phyloP scores from a whole-genome alignment of 2,888 invertebrate genomes.

The Mylabris sibirica region DNA sequence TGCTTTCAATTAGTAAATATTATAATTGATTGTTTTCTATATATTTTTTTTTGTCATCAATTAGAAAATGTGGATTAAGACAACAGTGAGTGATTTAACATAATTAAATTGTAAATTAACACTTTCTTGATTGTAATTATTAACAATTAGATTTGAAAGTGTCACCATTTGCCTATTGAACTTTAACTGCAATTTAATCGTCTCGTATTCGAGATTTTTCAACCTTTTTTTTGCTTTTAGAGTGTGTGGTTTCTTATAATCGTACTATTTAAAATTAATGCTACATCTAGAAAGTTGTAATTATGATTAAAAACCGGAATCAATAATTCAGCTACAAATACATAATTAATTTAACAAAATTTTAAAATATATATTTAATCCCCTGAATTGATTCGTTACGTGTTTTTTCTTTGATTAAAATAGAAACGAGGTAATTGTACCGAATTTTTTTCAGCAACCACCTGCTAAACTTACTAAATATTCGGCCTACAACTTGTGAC shows the following conservation, averaged over 20 bases:
- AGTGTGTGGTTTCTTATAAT: no score
- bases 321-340: no score
- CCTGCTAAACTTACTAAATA: not conserved
- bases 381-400: no score
- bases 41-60: conserved; percentile 15
- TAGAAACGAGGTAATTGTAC: not conserved
- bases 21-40: conserved; percentile 18
- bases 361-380: no score
- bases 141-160: conserved; percentile 3
- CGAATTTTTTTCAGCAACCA: not conserved
- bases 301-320: not conserved
- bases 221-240: not conserved
- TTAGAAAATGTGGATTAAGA: conserved; percentile 33
- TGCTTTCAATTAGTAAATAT: no score
- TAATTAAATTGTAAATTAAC: conserved; percentile 6
- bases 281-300: not conserved
- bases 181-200: no score
- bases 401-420: not conserved
- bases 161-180: not conserved
- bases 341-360: no score
- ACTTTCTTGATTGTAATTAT: conserved; percentile 6
- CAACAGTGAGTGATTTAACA: conserved; percentile 27
- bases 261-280: not conserved
- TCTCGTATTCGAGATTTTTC: not conserved
- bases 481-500: not conserved